These are phyloP conservation scores for Leptinotarsa haldemani DNA, from an alignment of 2,888 invertebrate species.

Conservation along the genomic window DNA sequence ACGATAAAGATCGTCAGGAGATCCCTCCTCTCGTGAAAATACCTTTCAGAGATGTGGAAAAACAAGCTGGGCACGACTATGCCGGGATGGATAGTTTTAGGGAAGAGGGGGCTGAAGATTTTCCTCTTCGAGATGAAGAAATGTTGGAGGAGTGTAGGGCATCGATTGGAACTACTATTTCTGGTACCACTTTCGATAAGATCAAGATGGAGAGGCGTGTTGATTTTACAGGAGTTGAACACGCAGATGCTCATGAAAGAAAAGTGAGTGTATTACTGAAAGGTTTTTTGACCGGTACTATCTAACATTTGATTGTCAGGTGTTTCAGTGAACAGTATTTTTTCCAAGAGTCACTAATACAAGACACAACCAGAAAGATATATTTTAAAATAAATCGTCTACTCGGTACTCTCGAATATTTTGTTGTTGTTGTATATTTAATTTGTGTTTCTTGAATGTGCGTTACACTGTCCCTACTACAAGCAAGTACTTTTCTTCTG, in stretches of 20 bases:
- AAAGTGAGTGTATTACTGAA: slow-evolving; percentile 13
- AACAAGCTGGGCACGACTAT: slow-evolving; percentile 60
- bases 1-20: slow-evolving; percentile 50
- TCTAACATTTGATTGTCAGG: too few relatives aligned
- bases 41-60: slow-evolving; percentile 59
- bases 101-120: slow-evolving; percentile 28
- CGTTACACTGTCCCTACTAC: too few relatives aligned
- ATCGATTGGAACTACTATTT: slow-evolving; percentile 32
- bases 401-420: too few relatives aligned
- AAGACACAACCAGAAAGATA: too few relatives aligned
- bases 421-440: too few relatives aligned
- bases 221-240: slow-evolving; percentile 35
- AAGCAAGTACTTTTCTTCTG: too few relatives aligned
- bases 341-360: too few relatives aligned
- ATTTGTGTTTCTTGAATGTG: too few relatives aligned
- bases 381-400: too few relatives aligned
- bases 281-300: too few relatives aligned
- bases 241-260: slow-evolving; percentile 21
- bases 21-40: slow-evolving; percentile 23
- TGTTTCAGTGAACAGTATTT: too few relatives aligned
- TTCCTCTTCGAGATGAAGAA: neutral
- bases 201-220: slow-evolving; percentile 28
- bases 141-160: slow-evolving; percentile 14
- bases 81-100: slow-evolving; percentile 60
- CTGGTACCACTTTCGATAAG: slow-evolving; percentile 18